Base-by-base conservation (phyloP, 2,888 invertebrate genomes). In the Zelleria hepariella region DNA sequence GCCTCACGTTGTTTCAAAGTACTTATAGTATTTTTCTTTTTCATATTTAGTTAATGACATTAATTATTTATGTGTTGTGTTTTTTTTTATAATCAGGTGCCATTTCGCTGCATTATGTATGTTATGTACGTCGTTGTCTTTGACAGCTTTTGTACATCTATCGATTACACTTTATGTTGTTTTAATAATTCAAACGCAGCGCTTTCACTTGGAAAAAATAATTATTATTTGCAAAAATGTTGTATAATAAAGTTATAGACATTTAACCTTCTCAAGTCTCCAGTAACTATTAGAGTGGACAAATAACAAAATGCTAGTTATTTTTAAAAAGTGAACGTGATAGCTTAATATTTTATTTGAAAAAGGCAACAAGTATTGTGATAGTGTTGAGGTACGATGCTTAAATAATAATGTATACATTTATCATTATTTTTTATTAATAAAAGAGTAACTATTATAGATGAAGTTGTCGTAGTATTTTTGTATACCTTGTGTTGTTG, bases 351-450 rank as follows among this genome's bases (percentile, higher is more conserved):
- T 42, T 3, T 2, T 42, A 15, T 42, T 42, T 42, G 10, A 42
- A 42, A 10, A 68, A 73, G 69, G 75, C 75, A 73, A 72, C 72
- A 71, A 76, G 79, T 81, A 82, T 81, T 86, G 86, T 86, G 86
- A 86, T 87, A 86, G 75, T 77, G 73, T 80, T 82, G 82, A 61
- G 61, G 64, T 85, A 81, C 72, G 80, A 84, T 81, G 84, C 82
- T 82, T 42, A 42, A 42, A 77, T 80, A 81, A 78, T 82, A 42
- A 42, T 42, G 32, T 42, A 42, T 15, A 42, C 32, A 15, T 80
- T 78, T 81, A 80, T 77, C 72, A 73, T 73, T 74, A 73, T 76
- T 80, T 78, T 83, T 82, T 79, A 69, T 71, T 77, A 86, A 87
- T 86, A 86, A 86, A 84, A 84, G 69, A 79, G 73, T 80, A 82